phyloP scores from a whole-genome alignment of 2,797 vertebrate species.

The Eleutherodactylus coqui region DNA sequence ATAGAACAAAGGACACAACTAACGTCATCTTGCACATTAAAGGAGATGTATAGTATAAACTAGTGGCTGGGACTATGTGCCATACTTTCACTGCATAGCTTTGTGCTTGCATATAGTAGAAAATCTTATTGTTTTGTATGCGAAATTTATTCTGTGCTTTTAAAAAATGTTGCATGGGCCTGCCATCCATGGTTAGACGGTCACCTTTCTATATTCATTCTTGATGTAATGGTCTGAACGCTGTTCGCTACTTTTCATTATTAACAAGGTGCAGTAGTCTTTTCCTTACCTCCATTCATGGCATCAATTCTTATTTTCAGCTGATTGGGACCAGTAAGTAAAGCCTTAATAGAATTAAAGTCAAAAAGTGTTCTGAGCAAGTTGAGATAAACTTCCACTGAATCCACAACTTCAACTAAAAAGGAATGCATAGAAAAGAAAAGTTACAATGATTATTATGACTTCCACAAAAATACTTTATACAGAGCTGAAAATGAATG shows the following conservation, averaged over 20 bases:
- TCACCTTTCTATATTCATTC: not conserved
- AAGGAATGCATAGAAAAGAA: conserved; percentile 26
- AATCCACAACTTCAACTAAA: conserved; percentile 96
- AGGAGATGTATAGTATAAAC: too few relatives aligned
- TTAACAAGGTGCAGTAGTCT: not conserved
- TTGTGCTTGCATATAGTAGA: too few relatives aligned
- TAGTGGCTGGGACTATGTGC: too few relatives aligned
- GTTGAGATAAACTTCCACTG: conserved; percentile 95
- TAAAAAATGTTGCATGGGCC: too few relatives aligned
- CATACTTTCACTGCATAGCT: too few relatives aligned
- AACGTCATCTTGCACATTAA: too few relatives aligned
- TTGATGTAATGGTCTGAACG: not conserved
- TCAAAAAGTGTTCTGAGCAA: conserved; percentile 93
- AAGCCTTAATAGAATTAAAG: conserved; percentile 89
- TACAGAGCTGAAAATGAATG: too few relatives aligned
- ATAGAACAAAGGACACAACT: too few relatives aligned
- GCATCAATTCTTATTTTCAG: conserved; percentile 95
- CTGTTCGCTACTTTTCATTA: not conserved
- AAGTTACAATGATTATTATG: not conserved
- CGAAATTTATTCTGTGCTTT: too few relatives aligned
- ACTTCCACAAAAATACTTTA: not conserved
- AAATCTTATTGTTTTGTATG: too few relatives aligned
- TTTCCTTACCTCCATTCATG: conserved; percentile 91
- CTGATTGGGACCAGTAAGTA: conserved; percentile 90
- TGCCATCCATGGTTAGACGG: too few relatives aligned